phyloP scores from a whole-genome alignment of 2,888 invertebrate species.

The Polyommatus iphigenia region DNA sequence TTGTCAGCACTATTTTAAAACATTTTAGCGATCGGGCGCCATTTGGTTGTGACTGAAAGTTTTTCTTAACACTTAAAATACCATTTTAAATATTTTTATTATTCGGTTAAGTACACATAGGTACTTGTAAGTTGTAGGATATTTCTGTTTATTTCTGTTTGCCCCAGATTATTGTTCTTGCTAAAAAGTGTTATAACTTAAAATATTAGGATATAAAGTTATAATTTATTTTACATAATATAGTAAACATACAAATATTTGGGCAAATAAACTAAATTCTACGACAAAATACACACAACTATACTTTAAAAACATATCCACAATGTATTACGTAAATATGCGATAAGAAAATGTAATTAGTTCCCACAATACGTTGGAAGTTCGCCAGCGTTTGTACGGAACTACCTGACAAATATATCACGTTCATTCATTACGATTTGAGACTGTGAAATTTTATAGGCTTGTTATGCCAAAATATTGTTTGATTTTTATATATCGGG shows the following conservation, averaged over 20 bases:
- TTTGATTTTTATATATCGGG: neutral
- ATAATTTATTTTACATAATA: too few relatives aligned
- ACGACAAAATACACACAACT: neutral
- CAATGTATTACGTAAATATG: neutral
- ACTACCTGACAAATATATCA: conserved; percentile 18
- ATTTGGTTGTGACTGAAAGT: neutral
- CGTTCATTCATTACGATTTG: neutral
- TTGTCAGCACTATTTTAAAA: neutral
- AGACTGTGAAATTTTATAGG: neutral
- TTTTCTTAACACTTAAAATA: too few relatives aligned
- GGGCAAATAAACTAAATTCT: neutral
- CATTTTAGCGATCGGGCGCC: neutral
- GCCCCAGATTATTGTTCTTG: too few relatives aligned
- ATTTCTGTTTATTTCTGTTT: too few relatives aligned
- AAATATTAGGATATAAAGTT: too few relatives aligned
- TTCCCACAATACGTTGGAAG: conserved; percentile 10
- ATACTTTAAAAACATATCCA: neutral
- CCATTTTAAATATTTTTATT: too few relatives aligned
- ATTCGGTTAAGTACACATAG: too few relatives aligned
- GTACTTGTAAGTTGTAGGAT: too few relatives aligned
- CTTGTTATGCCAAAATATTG: neutral
- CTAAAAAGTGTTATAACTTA: too few relatives aligned
- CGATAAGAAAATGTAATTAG: conserved; percentile 13
- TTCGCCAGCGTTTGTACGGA: neutral
- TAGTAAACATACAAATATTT: neutral